Evolutionary conservation across 2,797 vertebrate genomes (phyloP).

Genomic region (Kryptopterus vitreolus): DNA sequence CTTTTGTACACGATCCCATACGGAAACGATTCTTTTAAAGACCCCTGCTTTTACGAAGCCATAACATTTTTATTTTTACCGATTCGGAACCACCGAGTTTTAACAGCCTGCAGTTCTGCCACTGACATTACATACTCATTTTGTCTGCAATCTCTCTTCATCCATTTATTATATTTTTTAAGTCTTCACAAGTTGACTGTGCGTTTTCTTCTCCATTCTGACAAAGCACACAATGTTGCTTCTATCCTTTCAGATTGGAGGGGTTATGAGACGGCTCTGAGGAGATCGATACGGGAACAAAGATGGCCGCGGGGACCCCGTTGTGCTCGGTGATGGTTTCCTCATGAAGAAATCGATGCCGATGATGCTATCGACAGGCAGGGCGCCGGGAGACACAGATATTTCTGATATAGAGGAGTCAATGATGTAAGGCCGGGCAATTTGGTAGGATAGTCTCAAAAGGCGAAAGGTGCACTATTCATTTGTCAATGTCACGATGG

Average conservation of each 20-base stretch:
- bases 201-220: neutral
- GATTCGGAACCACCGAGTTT: neutral
- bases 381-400: constrained; percentile 19
- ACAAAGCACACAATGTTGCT: neutral
- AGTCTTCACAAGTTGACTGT: neutral
- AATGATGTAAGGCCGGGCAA: constrained; percentile 32
- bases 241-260: constrained; percentile 22
- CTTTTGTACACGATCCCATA: neutral
- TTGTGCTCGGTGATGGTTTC: constrained; percentile 8
- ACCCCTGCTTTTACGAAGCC: neutral
- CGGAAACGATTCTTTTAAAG: neutral
- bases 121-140: neutral
- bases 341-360: constrained; percentile 45
- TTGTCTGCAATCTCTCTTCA: neutral
- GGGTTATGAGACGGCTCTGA: neutral
- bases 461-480: constrained; percentile 30
- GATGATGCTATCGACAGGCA: constrained; percentile 14
- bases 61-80: constrained; percentile 14
- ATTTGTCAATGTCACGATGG: constrained; percentile 29
- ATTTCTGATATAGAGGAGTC: constrained; percentile 29
- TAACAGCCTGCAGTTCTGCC: neutral
- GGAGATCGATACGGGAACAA: constrained; percentile 43
- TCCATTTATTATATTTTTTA: neutral
- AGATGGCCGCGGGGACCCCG: constrained; percentile 20
- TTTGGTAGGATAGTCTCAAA: constrained; percentile 25